These are phyloP conservation scores for Aelia acuminata DNA, from an alignment of 2,888 invertebrate genomes.

Conservation along the genomic window DNA sequence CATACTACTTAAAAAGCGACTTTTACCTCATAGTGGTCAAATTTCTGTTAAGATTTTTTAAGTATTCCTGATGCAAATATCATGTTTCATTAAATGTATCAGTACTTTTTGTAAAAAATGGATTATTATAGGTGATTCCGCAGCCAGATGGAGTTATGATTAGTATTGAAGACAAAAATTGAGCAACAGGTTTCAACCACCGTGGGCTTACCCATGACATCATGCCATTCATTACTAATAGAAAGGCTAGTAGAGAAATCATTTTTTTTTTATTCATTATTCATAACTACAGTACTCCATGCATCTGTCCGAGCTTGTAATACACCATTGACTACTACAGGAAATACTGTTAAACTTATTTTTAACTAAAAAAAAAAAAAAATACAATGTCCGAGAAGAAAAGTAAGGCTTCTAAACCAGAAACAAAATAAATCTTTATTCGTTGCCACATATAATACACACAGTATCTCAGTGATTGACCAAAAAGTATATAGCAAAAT, in stretches of 20 bases:
- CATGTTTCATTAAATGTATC: neutral
- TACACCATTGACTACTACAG: neutral
- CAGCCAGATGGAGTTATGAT: constrained; percentile 7
- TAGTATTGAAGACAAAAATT: constrained; percentile 25
- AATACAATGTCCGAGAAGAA: too few species aligned
- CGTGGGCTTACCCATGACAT: constrained; percentile 46
- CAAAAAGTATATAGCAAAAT: too few species aligned
- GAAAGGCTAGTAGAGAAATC: neutral
- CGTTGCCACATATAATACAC: too few species aligned
- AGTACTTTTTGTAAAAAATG: neutral
- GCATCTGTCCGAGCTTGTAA: neutral
- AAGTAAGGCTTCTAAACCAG: too few species aligned
- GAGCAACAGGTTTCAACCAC: constrained; percentile 2
- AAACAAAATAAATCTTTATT: too few species aligned
- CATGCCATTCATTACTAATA: constrained; percentile 42
- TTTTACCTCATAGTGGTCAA: too few species aligned
- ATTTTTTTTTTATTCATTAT: constrained; percentile 6
- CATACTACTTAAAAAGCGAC: too few species aligned
- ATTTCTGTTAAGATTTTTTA: too few species aligned
- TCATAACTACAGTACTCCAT: neutral
- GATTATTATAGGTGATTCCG: neutral
- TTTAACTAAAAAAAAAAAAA: too few species aligned
- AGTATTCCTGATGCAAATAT: neutral
- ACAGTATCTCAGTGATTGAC: too few species aligned
- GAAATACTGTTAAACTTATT: too few species aligned